phyloP scores from a whole-genome alignment of 2,888 invertebrate genomes.

The Erebia aethiops region DNA sequence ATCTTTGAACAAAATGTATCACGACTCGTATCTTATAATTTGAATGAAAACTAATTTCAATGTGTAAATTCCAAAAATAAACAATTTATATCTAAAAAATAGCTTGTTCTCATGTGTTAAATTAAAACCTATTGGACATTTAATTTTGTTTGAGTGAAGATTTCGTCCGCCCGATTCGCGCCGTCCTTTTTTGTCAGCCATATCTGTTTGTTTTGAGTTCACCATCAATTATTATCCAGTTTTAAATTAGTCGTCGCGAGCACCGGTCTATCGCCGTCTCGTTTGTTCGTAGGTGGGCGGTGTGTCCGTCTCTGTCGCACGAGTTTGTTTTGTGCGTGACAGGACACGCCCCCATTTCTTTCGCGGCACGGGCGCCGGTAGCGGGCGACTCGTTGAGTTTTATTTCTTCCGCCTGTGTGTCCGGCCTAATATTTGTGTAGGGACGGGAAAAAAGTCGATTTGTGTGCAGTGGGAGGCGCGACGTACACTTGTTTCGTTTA shows the following conservation, averaged over 20 bases:
- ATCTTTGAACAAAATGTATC: too few relatives aligned
- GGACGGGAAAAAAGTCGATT: slow-evolving; percentile 63
- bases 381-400: slow-evolving; percentile 74
- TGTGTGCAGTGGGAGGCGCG: slow-evolving; percentile 64
- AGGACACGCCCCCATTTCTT: slow-evolving; percentile 70
- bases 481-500: slow-evolving; percentile 60
- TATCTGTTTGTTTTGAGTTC: slow-evolving; percentile 81
- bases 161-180: slow-evolving; percentile 58
- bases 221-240: slow-evolving; percentile 80
- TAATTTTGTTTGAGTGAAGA: slow-evolving; percentile 54
- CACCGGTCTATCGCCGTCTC: slow-evolving; percentile 65
- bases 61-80: not conserved
- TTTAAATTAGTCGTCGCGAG: slow-evolving; percentile 73
- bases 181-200: slow-evolving; percentile 80
- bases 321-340: slow-evolving; percentile 82
- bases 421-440: slow-evolving; percentile 78
- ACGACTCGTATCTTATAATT: too few relatives aligned
- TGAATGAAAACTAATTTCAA: too few relatives aligned
- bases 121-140: too few relatives aligned
- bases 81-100: not conserved
- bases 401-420: slow-evolving; percentile 71
- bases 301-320: slow-evolving; percentile 60
- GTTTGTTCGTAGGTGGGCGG: slow-evolving; percentile 37
- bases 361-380: slow-evolving; percentile 69
- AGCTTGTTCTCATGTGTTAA: not conserved